A percentile compares a stretch with the other conserved stretches of the same genome.
These are phyloP conservation scores for Hippopotamus amphibius DNA, from an alignment of 2,113 vertebrate species.

Conservation along the genomic window DNA sequence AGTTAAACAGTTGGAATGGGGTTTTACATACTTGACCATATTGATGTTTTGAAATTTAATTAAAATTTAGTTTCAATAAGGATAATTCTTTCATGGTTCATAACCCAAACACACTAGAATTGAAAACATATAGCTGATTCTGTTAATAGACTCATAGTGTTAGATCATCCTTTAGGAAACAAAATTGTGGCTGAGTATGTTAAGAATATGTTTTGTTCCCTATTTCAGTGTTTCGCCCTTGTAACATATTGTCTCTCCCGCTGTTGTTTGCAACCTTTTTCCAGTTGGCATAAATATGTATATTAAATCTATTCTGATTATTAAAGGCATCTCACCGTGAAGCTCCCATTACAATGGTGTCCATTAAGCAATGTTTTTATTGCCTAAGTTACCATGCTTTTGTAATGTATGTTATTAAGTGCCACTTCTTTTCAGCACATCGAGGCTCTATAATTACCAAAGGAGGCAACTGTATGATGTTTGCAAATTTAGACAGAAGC, in stretches of 20 bases:
- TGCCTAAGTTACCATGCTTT: not conserved
- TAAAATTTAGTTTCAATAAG: conserved; percentile 70
- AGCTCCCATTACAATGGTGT: not conserved
- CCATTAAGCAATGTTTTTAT: conserved; percentile 30
- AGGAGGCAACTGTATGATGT: conserved; percentile 38
- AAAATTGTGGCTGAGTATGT: conserved; percentile 61
- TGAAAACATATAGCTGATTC: conserved; percentile 36
- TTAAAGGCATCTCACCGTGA: not conserved
- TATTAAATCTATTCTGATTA: conserved; percentile 59
- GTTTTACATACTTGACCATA: conserved; percentile 32
- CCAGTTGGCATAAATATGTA: not conserved
- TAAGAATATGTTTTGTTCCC: conserved; percentile 33
- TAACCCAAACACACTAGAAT: conserved; percentile 57
- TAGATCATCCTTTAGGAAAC: conserved; percentile 68
- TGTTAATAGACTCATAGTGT: conserved; percentile 60
- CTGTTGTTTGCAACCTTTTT: conserved; percentile 61
- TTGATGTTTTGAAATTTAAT: conserved; percentile 74
- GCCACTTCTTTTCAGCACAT: conserved; percentile 53
- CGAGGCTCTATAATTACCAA: conserved; percentile 30
- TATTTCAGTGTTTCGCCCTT: not conserved
- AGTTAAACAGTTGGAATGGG: conserved; percentile 72
- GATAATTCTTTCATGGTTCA: conserved; percentile 68
- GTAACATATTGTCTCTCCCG: conserved; percentile 15
- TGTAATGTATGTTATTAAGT: conserved; percentile 18
- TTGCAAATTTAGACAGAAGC: conserved; percentile 59